A percentile compares a stretch with the other conserved stretches of the same genome.
phyloP scores from a whole-genome alignment of 2,113 vertebrate species.

The Morone chrysops region DNA sequence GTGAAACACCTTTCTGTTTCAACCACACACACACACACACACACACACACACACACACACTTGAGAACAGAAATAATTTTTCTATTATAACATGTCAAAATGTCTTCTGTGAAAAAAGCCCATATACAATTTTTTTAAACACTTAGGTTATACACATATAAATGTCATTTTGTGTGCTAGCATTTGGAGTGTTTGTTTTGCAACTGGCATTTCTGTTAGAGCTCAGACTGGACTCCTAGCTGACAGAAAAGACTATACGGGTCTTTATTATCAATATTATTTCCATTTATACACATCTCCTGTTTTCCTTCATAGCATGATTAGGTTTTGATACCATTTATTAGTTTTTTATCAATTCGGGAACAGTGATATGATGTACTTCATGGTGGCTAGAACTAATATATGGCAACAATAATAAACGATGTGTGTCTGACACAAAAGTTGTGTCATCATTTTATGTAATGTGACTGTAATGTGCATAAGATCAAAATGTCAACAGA shows the following conservation, averaged over 20 bases:
- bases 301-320: not conserved
- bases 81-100: too few relatives aligned
- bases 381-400: not conserved
- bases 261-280: not conserved
- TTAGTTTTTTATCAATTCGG: too few relatives aligned
- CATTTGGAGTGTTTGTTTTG: not conserved
- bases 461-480: not conserved
- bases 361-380: not conserved
- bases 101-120: too few relatives aligned
- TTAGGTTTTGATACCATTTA: not conserved
- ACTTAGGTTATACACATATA: not conserved
- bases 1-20: not conserved
- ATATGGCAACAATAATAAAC: too few relatives aligned
- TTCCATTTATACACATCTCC: not conserved
- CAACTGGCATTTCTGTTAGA: not conserved
- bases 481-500: not conserved
- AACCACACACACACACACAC: not conserved
- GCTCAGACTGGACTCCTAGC: not conserved
- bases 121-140: too few relatives aligned
- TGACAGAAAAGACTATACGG: not conserved
- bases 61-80: too few relatives aligned
- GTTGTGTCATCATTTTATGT: too few relatives aligned
- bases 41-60: too few relatives aligned
- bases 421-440: too few relatives aligned
- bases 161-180: not conserved